A percentile compares a stretch with the other conserved stretches of the same genome.
Conservation (phyloP, 2,797 vertebrate species). For the Tapirus indicus region DNA sequence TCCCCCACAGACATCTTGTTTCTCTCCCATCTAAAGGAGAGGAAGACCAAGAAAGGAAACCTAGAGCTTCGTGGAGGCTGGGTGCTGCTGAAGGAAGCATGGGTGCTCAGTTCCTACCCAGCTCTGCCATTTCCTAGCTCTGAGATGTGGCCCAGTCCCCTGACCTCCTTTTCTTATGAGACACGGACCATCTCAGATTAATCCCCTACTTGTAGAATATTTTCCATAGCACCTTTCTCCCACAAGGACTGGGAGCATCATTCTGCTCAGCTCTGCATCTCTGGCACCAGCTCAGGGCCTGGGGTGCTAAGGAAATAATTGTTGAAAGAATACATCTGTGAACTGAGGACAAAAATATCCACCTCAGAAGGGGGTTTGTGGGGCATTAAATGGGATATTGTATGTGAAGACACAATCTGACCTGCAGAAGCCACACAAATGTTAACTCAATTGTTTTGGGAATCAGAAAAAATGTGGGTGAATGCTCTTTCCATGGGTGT, state of each 20-base stretch:
- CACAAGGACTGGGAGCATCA: too few species aligned
- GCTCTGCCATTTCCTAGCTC: background rate
- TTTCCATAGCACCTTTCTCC: accelerated
- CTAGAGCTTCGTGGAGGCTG: background rate
- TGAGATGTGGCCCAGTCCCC: background rate
- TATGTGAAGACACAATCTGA: background rate
- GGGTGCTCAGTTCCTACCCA: background rate
- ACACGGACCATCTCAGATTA: accelerated
- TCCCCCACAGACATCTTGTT: background rate
- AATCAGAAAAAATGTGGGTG: background rate
- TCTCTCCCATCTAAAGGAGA: background rate
- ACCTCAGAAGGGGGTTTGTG: background rate
- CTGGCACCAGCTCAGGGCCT: background rate
- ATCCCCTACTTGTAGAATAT: too few species aligned
- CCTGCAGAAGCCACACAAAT: background rate
- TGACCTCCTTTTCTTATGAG: background rate
- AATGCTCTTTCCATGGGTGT: background rate
- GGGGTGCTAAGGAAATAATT: background rate
- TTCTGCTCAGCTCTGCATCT: background rate
- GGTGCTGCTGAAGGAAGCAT: too few species aligned
- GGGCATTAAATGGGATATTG: background rate
- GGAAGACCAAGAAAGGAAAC: background rate
- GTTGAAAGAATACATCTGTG: background rate
- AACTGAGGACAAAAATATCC: background rate
- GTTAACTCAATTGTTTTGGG: background rate